Evolutionary conservation across 2,888 invertebrate species (phyloP).

Genomic region (Bhutanitis thaidina): DNA sequence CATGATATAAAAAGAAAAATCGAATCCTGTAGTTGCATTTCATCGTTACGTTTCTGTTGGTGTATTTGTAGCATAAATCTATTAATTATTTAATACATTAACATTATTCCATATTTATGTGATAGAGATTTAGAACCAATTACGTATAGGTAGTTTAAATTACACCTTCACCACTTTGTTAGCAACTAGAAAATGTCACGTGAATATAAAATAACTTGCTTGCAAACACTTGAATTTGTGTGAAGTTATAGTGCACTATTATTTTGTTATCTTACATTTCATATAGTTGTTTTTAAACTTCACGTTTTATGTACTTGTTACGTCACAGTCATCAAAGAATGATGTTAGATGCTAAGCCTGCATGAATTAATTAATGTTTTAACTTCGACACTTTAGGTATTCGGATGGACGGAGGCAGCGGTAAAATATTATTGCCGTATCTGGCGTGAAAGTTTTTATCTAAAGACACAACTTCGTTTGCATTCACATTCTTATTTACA

Average conservation of each 20-base stretch:
- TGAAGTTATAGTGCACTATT: slow-evolving; percentile 1
- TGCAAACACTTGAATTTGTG: neutral
- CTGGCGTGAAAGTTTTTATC: slow-evolving; percentile 71
- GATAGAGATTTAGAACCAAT: no score
- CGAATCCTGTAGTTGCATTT: no score
- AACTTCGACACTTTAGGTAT: slow-evolving; percentile 70
- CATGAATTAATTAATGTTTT: slow-evolving; percentile 36
- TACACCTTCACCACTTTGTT: no score
- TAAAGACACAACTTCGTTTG: slow-evolving; percentile 46
- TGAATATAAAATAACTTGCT: no score
- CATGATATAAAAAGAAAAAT: no score
- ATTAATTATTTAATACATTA: no score
- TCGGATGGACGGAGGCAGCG: slow-evolving; percentile 64
- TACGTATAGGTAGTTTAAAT: no score
- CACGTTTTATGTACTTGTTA: slow-evolving; percentile 6
- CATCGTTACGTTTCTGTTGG: no score
- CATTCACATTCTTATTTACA: slow-evolving; percentile 30
- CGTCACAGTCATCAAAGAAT: neutral
- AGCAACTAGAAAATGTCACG: no score
- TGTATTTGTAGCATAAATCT: no score
- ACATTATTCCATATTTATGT: no score
- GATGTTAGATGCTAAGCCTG: slow-evolving; percentile 8
- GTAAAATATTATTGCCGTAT: slow-evolving; percentile 73
- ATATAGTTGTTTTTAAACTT: slow-evolving; percentile 7
- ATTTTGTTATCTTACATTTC: slow-evolving; percentile 15